phyloP scores from a whole-genome alignment of 2,113 vertebrate species.

The Anolis carolinensis region DNA sequence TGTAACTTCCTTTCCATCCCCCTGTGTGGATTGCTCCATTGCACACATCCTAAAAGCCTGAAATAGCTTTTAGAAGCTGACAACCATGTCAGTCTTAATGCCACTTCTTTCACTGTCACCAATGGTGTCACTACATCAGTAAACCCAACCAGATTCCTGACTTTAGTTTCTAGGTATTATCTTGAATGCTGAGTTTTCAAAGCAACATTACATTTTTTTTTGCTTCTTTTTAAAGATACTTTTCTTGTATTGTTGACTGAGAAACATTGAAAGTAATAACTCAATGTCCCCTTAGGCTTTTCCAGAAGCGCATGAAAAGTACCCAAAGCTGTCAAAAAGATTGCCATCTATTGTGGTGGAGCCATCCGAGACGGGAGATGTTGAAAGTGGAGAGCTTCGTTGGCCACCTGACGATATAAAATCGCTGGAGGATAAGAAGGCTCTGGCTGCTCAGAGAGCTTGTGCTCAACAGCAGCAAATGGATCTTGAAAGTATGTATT shows the following conservation, averaged over 20 bases:
- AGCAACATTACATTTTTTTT: too few relatives aligned
- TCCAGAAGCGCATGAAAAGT: slow-evolving; percentile 82
- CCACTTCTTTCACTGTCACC: too few relatives aligned
- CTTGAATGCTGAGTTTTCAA: not conserved
- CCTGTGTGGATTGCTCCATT: too few relatives aligned
- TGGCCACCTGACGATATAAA: slow-evolving; percentile 88
- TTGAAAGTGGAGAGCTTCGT: slow-evolving; percentile 90
- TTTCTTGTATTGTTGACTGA: not conserved
- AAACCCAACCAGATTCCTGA: not conserved
- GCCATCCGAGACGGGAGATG: slow-evolving; percentile 81
- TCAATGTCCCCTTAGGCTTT: slow-evolving; percentile 75
- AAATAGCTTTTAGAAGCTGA: too few relatives aligned
- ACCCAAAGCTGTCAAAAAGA: slow-evolving; percentile 87
- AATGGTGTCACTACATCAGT: too few relatives aligned
- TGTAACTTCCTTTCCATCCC: too few relatives aligned
- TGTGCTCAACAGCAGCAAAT: slow-evolving; percentile 67
- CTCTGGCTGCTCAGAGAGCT: slow-evolving; percentile 68
- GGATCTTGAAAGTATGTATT: slow-evolving; percentile 72
- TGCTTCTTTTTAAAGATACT: not conserved
- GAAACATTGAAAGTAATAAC: not conserved
- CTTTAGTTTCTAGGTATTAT: not conserved
- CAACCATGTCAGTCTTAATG: too few relatives aligned
- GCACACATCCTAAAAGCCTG: too few relatives aligned
- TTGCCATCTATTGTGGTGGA: slow-evolving; percentile 91
- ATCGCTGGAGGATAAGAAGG: slow-evolving; percentile 73